Conservation (phyloP, 2,113 vertebrate genomes). For the Haliaeetus leucogaster region DNA sequence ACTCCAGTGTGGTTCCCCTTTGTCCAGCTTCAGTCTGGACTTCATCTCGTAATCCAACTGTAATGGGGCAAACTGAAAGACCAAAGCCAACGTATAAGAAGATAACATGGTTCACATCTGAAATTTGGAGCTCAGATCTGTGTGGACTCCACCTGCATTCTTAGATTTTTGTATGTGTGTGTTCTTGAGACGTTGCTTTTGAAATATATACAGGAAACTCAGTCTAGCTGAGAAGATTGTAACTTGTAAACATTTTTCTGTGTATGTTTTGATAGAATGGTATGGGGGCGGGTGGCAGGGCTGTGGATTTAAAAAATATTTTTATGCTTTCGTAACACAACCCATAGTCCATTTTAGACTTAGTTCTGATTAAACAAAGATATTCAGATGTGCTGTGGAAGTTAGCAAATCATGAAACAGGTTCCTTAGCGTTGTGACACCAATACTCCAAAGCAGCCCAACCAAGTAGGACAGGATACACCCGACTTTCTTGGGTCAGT, state of each 20-base stretch:
- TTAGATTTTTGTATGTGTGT: background rate
- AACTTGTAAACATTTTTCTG: background rate
- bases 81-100: background rate
- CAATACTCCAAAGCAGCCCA: background rate
- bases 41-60: background rate
- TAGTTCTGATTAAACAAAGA: background rate
- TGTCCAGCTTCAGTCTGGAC: background rate
- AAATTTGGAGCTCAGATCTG: background rate
- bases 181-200: background rate
- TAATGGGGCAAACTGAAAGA: background rate
- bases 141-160: background rate
- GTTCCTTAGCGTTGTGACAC: background rate
- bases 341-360: background rate
- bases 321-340: background rate
- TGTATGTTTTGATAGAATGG: background rate
- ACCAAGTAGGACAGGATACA: background rate
- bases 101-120: background rate
- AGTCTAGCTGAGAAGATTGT: background rate
- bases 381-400: background rate
- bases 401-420: background rate
- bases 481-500: background rate
- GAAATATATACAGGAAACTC: conserved; percentile 29
- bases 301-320: background rate
- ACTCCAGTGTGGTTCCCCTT: background rate
- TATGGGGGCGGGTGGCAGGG: background rate